Base-by-base conservation (phyloP, 2,888 invertebrate species). In the Acrocyrtus sp. region DNA sequence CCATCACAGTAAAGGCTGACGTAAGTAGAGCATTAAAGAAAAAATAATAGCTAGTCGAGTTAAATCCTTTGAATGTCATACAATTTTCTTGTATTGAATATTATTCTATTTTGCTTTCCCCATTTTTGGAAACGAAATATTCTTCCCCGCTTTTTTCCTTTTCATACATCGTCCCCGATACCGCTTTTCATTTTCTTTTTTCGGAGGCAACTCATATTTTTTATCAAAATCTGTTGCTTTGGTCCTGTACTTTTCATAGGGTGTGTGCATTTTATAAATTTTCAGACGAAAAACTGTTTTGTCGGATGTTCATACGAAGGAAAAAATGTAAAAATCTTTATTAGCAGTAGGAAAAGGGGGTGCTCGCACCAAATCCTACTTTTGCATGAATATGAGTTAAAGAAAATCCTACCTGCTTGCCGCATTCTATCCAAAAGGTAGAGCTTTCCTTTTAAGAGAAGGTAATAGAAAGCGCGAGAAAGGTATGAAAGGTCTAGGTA, bases 1-100 rank as follows among this genome's bases (percentile, higher is more conserved):
- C n/a, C n/a, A n/a, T n/a, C n/a, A n/a, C n/a, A n/a, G n/a, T n/a
- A n/a, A 34, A 34, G 39, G 48, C 39, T 66, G 72, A 66, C 60
- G 72, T 66, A 72, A 72, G 72, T 72, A 48, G 72, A 72, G 61
- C 72, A 72, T 72, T 72, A 66, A 72, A 66, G 66, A 58, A 72
- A 72, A 63, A 72, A 72, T 66, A 66, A 72, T 66, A 66, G 72
- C 58, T 65, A 65, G 72, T 60, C 58, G 56, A 72, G 72, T 65
- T 72, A 72, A 65, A 72, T 72, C 72, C 65, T 72, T 72, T 66
- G 66, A 65, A 72, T 65, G 58, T 62, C 62, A 50, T 57, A 56
- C 72, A 72, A 65, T 65, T 70, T 72, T 63, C 70, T 51, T 63
- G 72, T 63, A 72, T 72, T 63, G 58, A 72, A 72, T 63, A 72